Percentiles rank a stretch among this genome's conserved stretches.
phyloP scores from a whole-genome alignment of 2,888 invertebrate species.

The Caenorhabditis sp. region DNA sequence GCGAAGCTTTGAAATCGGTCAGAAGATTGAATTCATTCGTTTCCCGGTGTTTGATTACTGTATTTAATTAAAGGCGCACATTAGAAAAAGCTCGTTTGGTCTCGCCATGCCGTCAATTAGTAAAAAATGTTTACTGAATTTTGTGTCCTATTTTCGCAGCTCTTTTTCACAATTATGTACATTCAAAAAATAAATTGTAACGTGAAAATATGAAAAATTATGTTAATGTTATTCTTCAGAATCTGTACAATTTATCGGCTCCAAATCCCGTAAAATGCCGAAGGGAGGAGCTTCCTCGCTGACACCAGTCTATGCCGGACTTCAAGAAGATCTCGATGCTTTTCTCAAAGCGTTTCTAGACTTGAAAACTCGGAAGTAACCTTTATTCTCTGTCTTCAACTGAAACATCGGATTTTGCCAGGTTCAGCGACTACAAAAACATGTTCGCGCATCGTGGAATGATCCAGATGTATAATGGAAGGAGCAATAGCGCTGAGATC shows the following conservation, averaged over 20 bases:
- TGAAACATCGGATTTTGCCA: not conserved
- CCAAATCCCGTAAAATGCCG: slow-evolving; percentile 40
- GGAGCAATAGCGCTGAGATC: slow-evolving; percentile 40
- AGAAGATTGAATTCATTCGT: no score
- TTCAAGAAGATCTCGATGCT: slow-evolving; percentile 32
- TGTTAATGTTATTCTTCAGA: no score
- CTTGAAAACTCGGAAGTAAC: not conserved
- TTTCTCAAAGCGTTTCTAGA: slow-evolving; percentile 25
- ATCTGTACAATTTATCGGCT: no score
- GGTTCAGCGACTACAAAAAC: slow-evolving; percentile 32
- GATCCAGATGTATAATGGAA: slow-evolving; percentile 31
- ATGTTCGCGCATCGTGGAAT: slow-evolving; percentile 25
- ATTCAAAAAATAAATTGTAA: not conserved
- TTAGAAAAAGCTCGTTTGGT: not conserved
- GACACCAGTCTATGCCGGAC: slow-evolving; percentile 39
- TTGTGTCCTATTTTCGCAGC: no score
- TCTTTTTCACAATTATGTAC: no score
- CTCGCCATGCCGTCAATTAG: no score
- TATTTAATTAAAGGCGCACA: no score
- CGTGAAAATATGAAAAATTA: not conserved
- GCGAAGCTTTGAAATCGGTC: no score
- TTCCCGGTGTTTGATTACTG: no score
- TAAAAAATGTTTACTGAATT: no score
- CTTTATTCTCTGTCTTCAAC: not conserved
- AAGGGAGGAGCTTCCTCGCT: slow-evolving; percentile 46